A percentile compares a stretch with the other conserved stretches of the same genome.
phyloP scores from a whole-genome alignment of 2,113 vertebrate species.

The Thymallus thymallus region DNA sequence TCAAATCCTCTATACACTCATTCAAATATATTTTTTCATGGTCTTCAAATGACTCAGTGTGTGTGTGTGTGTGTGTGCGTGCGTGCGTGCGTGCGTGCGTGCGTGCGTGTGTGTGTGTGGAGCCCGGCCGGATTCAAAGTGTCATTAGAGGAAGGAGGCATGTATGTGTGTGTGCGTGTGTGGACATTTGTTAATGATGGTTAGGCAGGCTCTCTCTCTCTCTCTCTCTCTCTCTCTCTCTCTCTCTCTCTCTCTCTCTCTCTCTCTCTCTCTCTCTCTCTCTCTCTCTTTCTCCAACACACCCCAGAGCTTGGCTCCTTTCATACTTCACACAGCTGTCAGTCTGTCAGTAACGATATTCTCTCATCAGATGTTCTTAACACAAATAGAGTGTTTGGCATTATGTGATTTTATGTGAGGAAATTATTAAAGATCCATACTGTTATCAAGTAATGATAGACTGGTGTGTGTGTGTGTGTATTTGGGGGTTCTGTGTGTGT shows the following conservation, averaged over 20 bases:
- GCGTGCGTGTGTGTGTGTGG: too few species aligned
- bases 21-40: neutral
- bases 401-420: too few species aligned
- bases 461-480: too few species aligned
- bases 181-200: conserved; percentile 64
- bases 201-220: conserved; percentile 35
- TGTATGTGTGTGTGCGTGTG: conserved; percentile 40
- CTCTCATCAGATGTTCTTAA: conserved; percentile 1
- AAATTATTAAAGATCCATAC: too few species aligned
- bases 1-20: neutral
- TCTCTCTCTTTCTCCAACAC: conserved; percentile 47
- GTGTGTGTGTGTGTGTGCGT: too few species aligned
- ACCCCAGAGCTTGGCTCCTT: conserved; percentile 49
- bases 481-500: too few species aligned
- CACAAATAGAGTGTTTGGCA: neutral
- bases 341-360: neutral
- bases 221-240: conserved; percentile 52
- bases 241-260: conserved; percentile 52
- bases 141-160: too few species aligned
- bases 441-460: too few species aligned
- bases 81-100: too few species aligned
- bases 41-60: neutral
- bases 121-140: too few species aligned
- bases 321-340: neutral
- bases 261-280: conserved; percentile 51